Base-by-base conservation (phyloP, 2,888 invertebrate species). In the Apotomis capreana region DNA sequence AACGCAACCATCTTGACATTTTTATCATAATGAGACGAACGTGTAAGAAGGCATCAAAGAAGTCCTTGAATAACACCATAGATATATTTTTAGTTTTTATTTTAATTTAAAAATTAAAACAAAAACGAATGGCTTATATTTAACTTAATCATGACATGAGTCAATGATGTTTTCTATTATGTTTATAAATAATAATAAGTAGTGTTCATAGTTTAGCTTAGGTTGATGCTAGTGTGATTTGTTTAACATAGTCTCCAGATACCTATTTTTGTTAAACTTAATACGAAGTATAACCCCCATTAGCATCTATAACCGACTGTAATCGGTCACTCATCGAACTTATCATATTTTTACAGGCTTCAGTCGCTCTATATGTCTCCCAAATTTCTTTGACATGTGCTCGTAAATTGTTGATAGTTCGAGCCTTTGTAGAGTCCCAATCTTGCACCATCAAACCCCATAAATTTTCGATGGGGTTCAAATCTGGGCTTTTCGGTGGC, bases 391-490 rank as follows among this genome's bases (percentile, higher is more conserved):
- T 65, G 55, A 54, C 65, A 13, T 65, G n/a, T n/a, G 26, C 26
- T 26, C 40, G 5, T 40, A 65, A 46, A 13, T 44, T 40, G 40
- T 65, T 57, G 40, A 57, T 13, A 65, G 57, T 65, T 65, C 55
- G 46, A 65, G 55, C 65, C 55, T 65, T 65, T 46, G 65, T 57
- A 46, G 63, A n/a, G 15, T 54, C 55, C 65, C 65, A 55, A 40
- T 57, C 55, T 65, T 65, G 65, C 40, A 57, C 55, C 65, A 65
- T 46, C 15, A 55, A 55, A 54, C 40, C 64, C 44, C 64, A 64
- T 64, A 40, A 5, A 40, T 40, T 64, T 54, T 64, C 64, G 44
- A 65, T 58, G 44, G 67, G 67, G 57, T 67, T 67, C 58, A 67
- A 58, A 44, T 67, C 26, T 26, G 26, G 26, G 26, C 26, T 26